Conservation (phyloP, 2,113 vertebrate genomes). For the Sylvia atricapilla region DNA sequence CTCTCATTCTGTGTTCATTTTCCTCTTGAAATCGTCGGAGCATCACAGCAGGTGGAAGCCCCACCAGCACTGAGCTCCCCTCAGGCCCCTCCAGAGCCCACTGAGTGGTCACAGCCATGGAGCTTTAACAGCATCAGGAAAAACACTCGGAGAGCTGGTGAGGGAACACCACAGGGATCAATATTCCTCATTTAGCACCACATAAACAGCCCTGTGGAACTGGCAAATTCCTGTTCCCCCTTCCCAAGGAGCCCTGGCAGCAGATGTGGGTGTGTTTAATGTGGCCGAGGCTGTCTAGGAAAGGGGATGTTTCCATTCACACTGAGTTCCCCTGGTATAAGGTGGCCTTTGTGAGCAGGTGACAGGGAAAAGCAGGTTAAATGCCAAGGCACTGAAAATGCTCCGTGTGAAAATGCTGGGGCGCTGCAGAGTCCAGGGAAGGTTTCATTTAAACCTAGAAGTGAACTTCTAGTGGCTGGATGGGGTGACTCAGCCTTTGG, state of each 20-base stretch:
- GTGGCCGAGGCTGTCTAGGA: neutral
- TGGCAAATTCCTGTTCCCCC: neutral
- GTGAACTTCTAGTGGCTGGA: neutral
- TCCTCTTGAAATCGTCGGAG: neutral
- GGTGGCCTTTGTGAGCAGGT: neutral
- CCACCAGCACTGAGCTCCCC: neutral
- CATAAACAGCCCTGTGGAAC: neutral
- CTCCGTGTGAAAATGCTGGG: rapidly evolving
- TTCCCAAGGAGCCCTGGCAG: neutral
- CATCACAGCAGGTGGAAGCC: neutral
- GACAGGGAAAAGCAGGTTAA: neutral
- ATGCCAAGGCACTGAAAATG: neutral
- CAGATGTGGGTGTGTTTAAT: neutral
- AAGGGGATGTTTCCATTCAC: neutral
- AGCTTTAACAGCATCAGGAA: neutral
- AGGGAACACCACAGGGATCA: neutral
- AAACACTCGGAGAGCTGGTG: neutral
- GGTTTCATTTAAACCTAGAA: neutral
- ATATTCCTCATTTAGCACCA: neutral
- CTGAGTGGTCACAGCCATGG: neutral
- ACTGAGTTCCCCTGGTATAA: neutral
- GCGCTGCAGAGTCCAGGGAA: neutral
- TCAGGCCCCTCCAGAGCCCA: neutral
- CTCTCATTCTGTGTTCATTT: neutral
- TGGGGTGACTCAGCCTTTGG: neutral